phyloP scores from a whole-genome alignment of 2,113 vertebrate genomes.

The Amazona vittata region DNA sequence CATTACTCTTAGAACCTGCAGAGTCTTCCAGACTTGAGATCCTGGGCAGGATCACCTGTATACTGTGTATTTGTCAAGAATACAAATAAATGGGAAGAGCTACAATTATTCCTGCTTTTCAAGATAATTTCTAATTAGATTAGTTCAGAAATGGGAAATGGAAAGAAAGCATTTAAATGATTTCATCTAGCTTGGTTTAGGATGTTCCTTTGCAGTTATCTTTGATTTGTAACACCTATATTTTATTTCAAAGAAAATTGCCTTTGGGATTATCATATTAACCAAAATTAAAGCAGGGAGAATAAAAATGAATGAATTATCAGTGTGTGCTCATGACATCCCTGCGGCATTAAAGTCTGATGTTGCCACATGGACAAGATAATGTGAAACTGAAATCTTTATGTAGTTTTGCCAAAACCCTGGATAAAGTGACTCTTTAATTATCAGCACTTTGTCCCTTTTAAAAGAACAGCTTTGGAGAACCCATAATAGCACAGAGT shows the following conservation, averaged over 20 bases:
- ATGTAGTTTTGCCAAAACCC: constrained; percentile 28
- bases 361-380: constrained; percentile 41
- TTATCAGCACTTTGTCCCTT: constrained; percentile 58
- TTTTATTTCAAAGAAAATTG: constrained; percentile 52
- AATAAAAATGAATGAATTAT: constrained; percentile 38
- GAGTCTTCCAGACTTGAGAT: not conserved
- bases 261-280: constrained; percentile 29
- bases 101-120: not conserved
- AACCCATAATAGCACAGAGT: constrained; percentile 50
- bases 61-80: not conserved
- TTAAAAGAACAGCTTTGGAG: constrained; percentile 52
- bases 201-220: constrained; percentile 43
- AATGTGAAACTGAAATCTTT: constrained; percentile 46
- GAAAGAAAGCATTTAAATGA: constrained; percentile 16
- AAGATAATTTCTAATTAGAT: not conserved
- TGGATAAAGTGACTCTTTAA: constrained; percentile 52
- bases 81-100: not conserved
- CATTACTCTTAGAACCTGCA: not conserved
- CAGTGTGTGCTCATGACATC: constrained; percentile 35
- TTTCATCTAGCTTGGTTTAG: not conserved
- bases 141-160: not conserved
- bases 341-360: constrained; percentile 51
- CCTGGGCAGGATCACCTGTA: not conserved
- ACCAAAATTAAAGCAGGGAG: constrained; percentile 36
- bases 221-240: constrained; percentile 22